Evolutionary conservation across 2,888 invertebrate species (phyloP).

Genomic region (Phyllotreta striolata): DNA sequence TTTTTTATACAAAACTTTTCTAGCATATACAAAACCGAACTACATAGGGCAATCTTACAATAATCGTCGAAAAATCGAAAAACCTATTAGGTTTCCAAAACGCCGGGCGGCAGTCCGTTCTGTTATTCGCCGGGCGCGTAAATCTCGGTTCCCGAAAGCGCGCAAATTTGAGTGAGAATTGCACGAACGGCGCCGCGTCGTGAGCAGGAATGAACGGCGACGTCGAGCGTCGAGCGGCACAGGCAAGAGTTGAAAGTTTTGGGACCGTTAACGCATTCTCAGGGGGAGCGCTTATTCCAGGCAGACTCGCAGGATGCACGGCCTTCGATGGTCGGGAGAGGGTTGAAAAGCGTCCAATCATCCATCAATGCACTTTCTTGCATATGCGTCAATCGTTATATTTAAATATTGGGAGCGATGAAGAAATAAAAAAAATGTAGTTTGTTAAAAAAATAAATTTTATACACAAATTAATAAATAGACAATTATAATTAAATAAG

Average conservation of each 20-base stretch:
- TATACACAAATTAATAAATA: too few species aligned
- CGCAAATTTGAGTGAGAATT: neutral
- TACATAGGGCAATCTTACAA: too few species aligned
- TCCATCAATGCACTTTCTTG: too few species aligned
- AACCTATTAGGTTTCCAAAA: neutral
- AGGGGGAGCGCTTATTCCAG: too few species aligned
- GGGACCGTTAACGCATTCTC: slow-evolving; percentile 35
- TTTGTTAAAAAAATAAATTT: too few species aligned
- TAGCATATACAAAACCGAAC: too few species aligned
- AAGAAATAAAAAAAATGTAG: too few species aligned
- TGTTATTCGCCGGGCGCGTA: slow-evolving; percentile 1
- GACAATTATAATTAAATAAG: too few species aligned
- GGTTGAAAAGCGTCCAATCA: slow-evolving; percentile 5
- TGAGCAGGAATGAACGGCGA: slow-evolving; percentile 35
- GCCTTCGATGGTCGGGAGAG: neutral
- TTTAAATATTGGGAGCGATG: too few species aligned
- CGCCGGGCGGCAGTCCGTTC: neutral
- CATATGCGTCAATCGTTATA: too few species aligned
- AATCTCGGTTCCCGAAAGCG: neutral
- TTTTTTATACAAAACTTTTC: too few species aligned
- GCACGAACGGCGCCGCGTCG: slow-evolving; percentile 24
- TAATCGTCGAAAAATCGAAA: neutral
- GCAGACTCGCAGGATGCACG: neutral
- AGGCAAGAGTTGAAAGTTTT: slow-evolving; percentile 39
- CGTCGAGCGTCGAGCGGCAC: slow-evolving; percentile 33